phyloP scores from a whole-genome alignment of 2,797 vertebrate genomes.

The Sebastes matsubarae region DNA sequence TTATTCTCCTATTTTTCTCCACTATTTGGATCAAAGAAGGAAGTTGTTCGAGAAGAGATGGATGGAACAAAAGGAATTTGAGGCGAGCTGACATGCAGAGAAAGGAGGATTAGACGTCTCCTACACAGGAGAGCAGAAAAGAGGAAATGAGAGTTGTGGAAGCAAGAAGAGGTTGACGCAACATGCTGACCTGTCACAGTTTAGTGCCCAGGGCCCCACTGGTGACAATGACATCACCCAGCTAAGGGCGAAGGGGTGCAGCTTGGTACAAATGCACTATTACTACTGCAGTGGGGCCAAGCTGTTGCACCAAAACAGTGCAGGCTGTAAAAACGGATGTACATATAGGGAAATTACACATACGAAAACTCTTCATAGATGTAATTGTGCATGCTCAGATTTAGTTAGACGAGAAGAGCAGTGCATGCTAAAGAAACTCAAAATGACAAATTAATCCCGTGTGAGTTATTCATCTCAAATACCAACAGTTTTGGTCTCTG shows the following conservation, averaged over 20 bases:
- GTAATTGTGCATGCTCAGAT: neutral
- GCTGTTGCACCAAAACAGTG: neutral
- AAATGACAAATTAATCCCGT: slow-evolving; percentile 42
- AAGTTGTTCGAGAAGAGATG: slow-evolving; percentile 8
- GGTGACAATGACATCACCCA: slow-evolving; percentile 55
- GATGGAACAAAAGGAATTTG: neutral
- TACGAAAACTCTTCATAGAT: neutral
- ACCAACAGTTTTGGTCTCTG: slow-evolving; percentile 42
- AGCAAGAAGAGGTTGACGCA: slow-evolving; percentile 10
- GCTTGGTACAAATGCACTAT: slow-evolving; percentile 32
- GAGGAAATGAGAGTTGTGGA: neutral
- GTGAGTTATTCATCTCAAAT: slow-evolving; percentile 56
- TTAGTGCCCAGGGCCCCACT: slow-evolving; percentile 15
- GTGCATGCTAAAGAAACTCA: slow-evolving; percentile 16
- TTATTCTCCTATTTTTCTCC: slow-evolving; percentile 10
- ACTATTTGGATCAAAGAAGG: slow-evolving; percentile 36
- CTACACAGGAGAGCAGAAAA: neutral
- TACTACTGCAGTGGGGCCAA: slow-evolving; percentile 3
- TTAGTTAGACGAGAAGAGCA: slow-evolving; percentile 17
- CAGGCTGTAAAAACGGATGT: neutral
- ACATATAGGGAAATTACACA: neutral
- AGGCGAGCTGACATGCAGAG: slow-evolving; percentile 9
- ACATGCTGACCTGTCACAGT: slow-evolving; percentile 55
- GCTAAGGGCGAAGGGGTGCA: slow-evolving; percentile 28
- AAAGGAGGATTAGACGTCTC: slow-evolving; percentile 21